These are phyloP conservation scores for Brevimyrus niger DNA, from an alignment of 2,113 vertebrate species.

Conservation along the genomic window DNA sequence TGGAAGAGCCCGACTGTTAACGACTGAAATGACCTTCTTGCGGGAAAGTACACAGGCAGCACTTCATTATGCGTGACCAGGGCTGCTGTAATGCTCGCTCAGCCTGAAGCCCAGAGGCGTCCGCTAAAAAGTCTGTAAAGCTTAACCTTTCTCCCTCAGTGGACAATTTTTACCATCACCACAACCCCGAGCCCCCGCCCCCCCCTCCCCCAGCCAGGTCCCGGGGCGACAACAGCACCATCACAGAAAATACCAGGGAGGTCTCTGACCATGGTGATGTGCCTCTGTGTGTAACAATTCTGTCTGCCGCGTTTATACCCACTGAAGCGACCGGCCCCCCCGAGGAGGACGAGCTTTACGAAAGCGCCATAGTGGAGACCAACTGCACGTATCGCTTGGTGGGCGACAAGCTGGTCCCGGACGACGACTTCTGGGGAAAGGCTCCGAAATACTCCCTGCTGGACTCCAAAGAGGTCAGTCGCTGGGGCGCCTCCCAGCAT, in stretches of 20 bases:
- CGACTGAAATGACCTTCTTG: not conserved
- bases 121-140: not conserved
- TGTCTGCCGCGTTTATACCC: not conserved
- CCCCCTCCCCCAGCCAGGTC: not conserved
- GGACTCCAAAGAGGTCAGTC: constrained; percentile 78
- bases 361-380: constrained; percentile 92
- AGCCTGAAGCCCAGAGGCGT: not conserved
- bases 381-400: constrained; percentile 90
- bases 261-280: not conserved
- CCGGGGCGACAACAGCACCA: not conserved
- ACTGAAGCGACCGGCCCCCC: constrained; percentile 74
- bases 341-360: constrained; percentile 90
- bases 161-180: not conserved
- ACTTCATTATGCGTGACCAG: not conserved
- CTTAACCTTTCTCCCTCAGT: not conserved
- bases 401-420: constrained; percentile 90
- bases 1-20: not conserved
- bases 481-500: not conserved
- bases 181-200: not conserved
- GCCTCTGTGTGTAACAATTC: not conserved
- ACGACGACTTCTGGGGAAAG: constrained; percentile 93
- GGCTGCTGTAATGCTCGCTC: not conserved
- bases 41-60: not conserved
- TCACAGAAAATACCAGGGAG: not conserved
- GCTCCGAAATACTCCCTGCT: constrained; percentile 79